Percentiles rank a stretch among this genome's conserved stretches.
Evolutionary conservation across 2,888 invertebrate species (phyloP).

Genomic region (Thelaira solivaga): DNA sequence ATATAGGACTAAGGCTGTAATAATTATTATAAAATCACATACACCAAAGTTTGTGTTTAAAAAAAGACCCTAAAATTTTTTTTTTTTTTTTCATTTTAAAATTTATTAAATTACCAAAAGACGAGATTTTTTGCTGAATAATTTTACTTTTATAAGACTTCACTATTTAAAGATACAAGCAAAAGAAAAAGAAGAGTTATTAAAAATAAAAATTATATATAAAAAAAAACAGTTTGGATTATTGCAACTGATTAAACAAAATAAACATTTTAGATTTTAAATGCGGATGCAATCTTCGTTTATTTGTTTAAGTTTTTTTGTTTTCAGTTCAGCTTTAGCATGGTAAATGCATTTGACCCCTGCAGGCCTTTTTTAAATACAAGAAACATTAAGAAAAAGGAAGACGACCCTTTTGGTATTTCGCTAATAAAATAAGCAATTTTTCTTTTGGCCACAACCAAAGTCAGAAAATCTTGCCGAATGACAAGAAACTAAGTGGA

Average conservation of each 20-base stretch:
- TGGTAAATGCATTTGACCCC: slow-evolving; percentile 40
- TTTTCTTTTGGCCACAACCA: slow-evolving; percentile 13
- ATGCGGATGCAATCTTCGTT: slow-evolving; percentile 36
- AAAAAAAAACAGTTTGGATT: neutral
- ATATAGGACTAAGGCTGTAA: too few species aligned
- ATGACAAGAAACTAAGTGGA: neutral
- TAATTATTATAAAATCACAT: slow-evolving; percentile 12
- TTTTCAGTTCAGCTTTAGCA: neutral
- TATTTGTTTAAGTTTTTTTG: neutral
- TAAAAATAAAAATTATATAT: neutral
- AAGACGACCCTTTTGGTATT: slow-evolving; percentile 44
- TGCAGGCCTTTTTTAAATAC: slow-evolving; percentile 22
- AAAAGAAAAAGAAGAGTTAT: neutral
- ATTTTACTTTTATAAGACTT: slow-evolving; percentile 4
- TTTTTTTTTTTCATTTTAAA: neutral
- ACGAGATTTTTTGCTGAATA: slow-evolving; percentile 10
- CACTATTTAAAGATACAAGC: slow-evolving; percentile 9
- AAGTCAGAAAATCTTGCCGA: slow-evolving; percentile 11
- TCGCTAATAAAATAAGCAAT: slow-evolving; percentile 24
- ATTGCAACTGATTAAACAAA: slow-evolving; percentile 1
- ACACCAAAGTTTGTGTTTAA: slow-evolving; percentile 10
- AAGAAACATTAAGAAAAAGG: slow-evolving; percentile 22
- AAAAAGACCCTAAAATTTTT: slow-evolving; percentile 20
- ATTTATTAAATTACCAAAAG: slow-evolving; percentile 39
- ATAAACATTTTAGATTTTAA: slow-evolving; percentile 25